phyloP scores from a whole-genome alignment of 2,797 vertebrate species.

The Onychomys arenicola region DNA sequence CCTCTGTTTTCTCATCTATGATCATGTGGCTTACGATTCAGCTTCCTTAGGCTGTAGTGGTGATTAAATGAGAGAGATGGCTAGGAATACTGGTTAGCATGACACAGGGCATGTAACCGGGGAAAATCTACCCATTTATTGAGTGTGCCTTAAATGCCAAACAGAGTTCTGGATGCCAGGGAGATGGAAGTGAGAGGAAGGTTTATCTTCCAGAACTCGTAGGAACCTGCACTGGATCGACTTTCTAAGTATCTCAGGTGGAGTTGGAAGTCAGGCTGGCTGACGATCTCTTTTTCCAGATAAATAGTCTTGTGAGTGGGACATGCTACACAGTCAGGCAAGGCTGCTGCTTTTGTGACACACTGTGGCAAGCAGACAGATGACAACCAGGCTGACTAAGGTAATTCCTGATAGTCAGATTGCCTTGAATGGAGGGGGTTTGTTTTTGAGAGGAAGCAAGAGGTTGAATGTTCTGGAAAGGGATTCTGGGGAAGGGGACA shows the following conservation, averaged over 20 bases:
- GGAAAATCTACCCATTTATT: fast-evolving
- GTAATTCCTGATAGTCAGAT: neutral
- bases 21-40: neutral
- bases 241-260: conserved; percentile 18
- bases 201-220: neutral
- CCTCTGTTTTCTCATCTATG: neutral
- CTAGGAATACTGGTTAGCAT: neutral
- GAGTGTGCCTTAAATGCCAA: neutral
- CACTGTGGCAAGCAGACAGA: neutral
- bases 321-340: neutral
- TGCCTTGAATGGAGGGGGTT: neutral
- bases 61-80: neutral
- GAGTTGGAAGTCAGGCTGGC: conserved; percentile 28
- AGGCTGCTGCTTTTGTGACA: neutral
- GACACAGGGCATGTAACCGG: neutral
- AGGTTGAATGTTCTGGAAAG: neutral
- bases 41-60: neutral
- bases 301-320: neutral
- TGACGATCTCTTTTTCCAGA: neutral
- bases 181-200: neutral
- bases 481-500: neutral
- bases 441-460: neutral
- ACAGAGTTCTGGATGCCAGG: neutral
- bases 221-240: neutral
- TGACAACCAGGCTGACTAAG: neutral